phyloP scores from a whole-genome alignment of 2,797 vertebrate genomes.

The Choloepus didactylus region DNA sequence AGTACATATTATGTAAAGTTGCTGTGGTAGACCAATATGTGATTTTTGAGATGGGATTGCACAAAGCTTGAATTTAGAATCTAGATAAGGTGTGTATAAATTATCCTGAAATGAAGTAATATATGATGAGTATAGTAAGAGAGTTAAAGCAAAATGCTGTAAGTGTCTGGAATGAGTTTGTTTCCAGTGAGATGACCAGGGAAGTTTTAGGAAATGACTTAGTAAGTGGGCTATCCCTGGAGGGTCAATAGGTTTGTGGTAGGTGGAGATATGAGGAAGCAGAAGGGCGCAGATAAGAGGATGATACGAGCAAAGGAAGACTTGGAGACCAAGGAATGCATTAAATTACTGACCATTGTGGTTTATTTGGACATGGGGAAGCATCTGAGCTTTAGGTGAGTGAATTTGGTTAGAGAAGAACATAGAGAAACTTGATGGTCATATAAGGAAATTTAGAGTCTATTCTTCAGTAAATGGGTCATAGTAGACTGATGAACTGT shows the following conservation, averaged over 20 bases:
- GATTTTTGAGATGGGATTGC: not conserved
- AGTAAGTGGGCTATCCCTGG: not conserved
- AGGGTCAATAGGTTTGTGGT: not conserved
- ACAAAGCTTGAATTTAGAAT: not conserved
- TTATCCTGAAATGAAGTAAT: not conserved
- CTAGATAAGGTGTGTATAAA: not conserved
- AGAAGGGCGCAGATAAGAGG: not conserved
- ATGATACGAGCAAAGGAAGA: not conserved
- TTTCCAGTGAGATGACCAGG: not conserved
- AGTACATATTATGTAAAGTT: not conserved
- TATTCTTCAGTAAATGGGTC: not conserved
- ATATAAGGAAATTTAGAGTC: not conserved
- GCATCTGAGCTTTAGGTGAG: not conserved
- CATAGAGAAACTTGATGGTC: not conserved
- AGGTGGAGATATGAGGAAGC: not conserved
- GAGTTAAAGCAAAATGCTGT: not conserved
- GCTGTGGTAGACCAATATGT: not conserved
- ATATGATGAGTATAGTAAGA: not conserved
- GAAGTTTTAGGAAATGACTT: not conserved
- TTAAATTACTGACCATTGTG: not conserved
- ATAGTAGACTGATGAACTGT: not conserved
- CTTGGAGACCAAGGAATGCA: not conserved
- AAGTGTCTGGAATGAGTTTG: not conserved
- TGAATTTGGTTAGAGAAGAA: not conserved
- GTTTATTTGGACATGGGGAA: not conserved